phyloP scores from a whole-genome alignment of 2,888 invertebrate species.

The Lithophane ornitopus region DNA sequence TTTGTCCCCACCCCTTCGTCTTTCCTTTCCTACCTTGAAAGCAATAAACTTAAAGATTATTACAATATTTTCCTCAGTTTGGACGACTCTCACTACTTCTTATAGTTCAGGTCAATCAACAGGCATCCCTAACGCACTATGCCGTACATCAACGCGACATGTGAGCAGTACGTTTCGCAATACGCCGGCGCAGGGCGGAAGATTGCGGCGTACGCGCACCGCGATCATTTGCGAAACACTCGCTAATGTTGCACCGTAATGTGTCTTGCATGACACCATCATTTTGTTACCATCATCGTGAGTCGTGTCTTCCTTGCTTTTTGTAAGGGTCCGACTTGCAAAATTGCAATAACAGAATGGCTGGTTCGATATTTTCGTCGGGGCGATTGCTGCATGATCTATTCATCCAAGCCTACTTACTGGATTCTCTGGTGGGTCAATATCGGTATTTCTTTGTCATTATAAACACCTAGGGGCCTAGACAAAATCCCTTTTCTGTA shows the following conservation, averaged over 20 bases:
- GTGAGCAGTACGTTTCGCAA: constrained; percentile 55
- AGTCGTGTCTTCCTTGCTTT: constrained; percentile 28
- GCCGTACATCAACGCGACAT: constrained; percentile 56
- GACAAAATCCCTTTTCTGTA: no score
- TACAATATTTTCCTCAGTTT: not conserved
- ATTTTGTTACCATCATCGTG: constrained; percentile 34
- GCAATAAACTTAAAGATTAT: not conserved
- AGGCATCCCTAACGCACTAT: constrained; percentile 56
- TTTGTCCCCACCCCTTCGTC: not conserved
- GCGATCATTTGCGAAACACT: constrained; percentile 63
- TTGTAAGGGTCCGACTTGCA: not conserved
- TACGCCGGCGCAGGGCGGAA: constrained; percentile 59
- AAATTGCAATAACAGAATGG: not conserved
- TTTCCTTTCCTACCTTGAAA: not conserved
- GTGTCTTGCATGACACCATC: constrained; percentile 56
- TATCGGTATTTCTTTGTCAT: not conserved
- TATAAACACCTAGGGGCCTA: no score
- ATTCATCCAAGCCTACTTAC: no score
- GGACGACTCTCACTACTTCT: not conserved
- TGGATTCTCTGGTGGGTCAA: not conserved
- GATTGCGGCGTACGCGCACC: constrained; percentile 62
- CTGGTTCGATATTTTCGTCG: not conserved
- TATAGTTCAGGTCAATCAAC: not conserved
- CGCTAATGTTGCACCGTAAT: constrained; percentile 53
- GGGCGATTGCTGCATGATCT: not conserved